Base-by-base conservation (phyloP, 2,888 invertebrate genomes). In the Acanthosepion esculentum region DNA sequence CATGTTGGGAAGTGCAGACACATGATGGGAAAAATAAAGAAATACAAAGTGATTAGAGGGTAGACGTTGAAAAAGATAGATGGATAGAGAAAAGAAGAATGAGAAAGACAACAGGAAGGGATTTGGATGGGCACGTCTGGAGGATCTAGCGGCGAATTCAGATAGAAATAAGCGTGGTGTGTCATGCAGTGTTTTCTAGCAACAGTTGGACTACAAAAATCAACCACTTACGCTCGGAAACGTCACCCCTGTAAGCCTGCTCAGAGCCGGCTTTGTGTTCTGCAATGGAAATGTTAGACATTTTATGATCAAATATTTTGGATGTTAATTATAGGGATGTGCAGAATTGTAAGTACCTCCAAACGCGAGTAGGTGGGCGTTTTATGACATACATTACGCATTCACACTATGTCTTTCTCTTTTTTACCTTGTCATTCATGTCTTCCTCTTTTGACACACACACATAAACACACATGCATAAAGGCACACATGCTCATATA, bases 231-330 rank as follows among this genome's bases (percentile, higher is more conserved):
- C 92, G 92, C 33, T 93, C 53, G n/a, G 48, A 48, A 10, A n/a
- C 50, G 53, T 93, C 92, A 93, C 92, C 92, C 92, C 23, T 93
- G 92, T 48, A 93, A 93, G 92, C 92, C 92, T 93, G 92, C 92
- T 93, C 50, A 93, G 92, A 93, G 92, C 92, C 48, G 92, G 92
- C 92, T 93, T 93, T 93, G 92, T 93, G 92, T 93, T 93, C 92
- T 93, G 92, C 92, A 93, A 93, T 50, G 92, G 48, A 93, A 93
- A 93, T 93, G 20, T 93, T 48, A 93, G 53, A 93, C 41, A 93
- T 48, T n/a, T 93, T 93, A 93, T 53, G n/a, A 53, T 93, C n/a
- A 93, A 50, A 50, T 93, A 48, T n/a, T 78, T 78, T 78, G 78
- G 29, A 29, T n/a, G 78, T 78, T 78, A 12, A n/a, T 33, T n/a